Conservation (phyloP, 1,140 invertebrate species). For the Hylaeus volcanicus region DNA sequence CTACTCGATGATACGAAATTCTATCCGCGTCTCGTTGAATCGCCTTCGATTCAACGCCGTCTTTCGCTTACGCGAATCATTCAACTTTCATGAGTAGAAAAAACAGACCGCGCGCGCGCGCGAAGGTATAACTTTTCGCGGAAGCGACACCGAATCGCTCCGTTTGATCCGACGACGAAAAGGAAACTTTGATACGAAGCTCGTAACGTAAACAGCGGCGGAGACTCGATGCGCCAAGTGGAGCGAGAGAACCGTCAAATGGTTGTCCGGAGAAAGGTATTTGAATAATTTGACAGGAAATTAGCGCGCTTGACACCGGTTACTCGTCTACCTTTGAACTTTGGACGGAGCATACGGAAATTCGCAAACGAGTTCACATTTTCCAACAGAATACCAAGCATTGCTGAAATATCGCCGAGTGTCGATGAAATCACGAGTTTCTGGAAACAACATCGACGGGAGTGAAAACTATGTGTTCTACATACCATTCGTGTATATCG, state of each 20-base stretch:
- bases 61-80: too few species aligned
- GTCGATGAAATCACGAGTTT: conserved; percentile 18
- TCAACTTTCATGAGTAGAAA: too few species aligned
- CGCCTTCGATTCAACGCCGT: conserved; percentile 20
- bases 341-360: background rate
- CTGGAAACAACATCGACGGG: background rate
- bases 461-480: background rate
- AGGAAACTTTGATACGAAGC: background rate
- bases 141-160: background rate
- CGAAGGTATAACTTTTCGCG: too few species aligned
- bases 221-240: background rate
- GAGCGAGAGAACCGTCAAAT: conserved; percentile 27
- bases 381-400: background rate
- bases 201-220: background rate
- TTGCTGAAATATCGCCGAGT: too few species aligned
- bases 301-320: conserved; percentile 67
- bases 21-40: conserved; percentile 44
- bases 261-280: conserved; percentile 48
- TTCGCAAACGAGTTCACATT: conserved; percentile 32
- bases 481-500: too few species aligned
- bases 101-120: background rate
- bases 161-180: background rate
- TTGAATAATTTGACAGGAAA: conserved; percentile 71
- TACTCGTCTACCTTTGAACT: conserved; percentile 56
- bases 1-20: conserved; percentile 51